Conservation (phyloP, 2,797 vertebrate species). For the Cyprinodon diabolis region DNA sequence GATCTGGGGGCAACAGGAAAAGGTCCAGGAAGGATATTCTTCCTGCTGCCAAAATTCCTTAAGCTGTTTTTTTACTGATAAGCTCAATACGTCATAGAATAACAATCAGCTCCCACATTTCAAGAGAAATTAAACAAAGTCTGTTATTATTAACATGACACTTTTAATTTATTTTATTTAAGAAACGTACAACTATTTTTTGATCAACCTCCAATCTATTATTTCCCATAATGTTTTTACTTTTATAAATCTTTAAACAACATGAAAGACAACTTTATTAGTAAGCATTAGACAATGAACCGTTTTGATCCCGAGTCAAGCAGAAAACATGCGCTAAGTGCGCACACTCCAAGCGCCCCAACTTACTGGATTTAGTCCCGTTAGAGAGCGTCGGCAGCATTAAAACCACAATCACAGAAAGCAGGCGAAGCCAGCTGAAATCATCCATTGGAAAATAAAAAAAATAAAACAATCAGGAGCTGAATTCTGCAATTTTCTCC, state of each 20-base stretch:
- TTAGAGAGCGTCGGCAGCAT: constrained; percentile 52
- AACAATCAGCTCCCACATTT: not conserved
- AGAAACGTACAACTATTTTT: not conserved
- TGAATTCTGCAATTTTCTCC: not conserved
- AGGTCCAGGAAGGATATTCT: constrained; percentile 66
- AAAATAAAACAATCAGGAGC: not conserved
- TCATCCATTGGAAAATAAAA: constrained; percentile 46
- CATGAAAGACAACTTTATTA: not conserved
- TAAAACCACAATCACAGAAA: constrained; percentile 39
- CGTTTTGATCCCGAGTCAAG: not conserved
- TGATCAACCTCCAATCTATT: not conserved
- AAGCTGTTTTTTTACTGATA: not conserved
- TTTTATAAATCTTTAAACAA: too few species aligned
- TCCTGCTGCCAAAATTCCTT: constrained; percentile 51
- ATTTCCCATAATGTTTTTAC: not conserved
- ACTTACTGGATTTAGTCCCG: constrained; percentile 67
- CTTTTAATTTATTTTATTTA: not conserved
- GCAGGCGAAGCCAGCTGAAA: constrained; percentile 33
- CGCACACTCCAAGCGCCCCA: not conserved
- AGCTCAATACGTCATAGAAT: constrained; percentile 3
- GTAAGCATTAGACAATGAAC: not conserved
- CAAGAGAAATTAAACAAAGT: not conserved
- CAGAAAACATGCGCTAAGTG: constrained; percentile 1
- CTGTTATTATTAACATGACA: not conserved
- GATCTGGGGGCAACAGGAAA: constrained; percentile 51